These are phyloP conservation scores for Panurus biarmicus DNA, from an alignment of 2,113 vertebrate species.

Conservation along the genomic window DNA sequence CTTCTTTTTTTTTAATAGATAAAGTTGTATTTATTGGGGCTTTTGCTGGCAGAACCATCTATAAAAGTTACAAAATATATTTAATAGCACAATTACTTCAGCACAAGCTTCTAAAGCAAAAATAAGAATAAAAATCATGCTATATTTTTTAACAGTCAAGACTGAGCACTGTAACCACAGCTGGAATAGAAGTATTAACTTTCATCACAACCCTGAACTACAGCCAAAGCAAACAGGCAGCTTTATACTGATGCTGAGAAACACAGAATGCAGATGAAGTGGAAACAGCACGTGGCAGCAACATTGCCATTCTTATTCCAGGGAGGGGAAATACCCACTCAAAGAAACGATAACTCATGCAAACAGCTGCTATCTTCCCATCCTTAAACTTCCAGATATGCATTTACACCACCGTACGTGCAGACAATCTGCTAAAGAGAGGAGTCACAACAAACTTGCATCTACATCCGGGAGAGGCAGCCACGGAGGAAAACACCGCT, in stretches of 20 bases:
- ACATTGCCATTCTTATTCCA: background rate
- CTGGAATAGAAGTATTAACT: background rate
- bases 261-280: background rate
- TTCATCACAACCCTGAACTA: background rate
- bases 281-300: background rate
- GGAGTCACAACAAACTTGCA: background rate
- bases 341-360: accelerated
- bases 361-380: background rate
- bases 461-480: accelerated
- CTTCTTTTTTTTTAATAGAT: background rate
- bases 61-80: background rate
- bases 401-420: accelerated
- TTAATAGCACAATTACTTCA: background rate
- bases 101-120: background rate
- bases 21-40: background rate
- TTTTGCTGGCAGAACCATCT: background rate
- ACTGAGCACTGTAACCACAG: background rate
- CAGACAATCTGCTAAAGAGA: background rate
- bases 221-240: background rate
- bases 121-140: background rate
- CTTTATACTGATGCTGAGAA: background rate
- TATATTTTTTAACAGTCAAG: background rate
- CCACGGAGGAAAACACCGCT: background rate
- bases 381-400: background rate
- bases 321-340: background rate